These are phyloP conservation scores for Drosophila helvetica DNA, from an alignment of 2,888 invertebrate species.

Conservation along the genomic window DNA sequence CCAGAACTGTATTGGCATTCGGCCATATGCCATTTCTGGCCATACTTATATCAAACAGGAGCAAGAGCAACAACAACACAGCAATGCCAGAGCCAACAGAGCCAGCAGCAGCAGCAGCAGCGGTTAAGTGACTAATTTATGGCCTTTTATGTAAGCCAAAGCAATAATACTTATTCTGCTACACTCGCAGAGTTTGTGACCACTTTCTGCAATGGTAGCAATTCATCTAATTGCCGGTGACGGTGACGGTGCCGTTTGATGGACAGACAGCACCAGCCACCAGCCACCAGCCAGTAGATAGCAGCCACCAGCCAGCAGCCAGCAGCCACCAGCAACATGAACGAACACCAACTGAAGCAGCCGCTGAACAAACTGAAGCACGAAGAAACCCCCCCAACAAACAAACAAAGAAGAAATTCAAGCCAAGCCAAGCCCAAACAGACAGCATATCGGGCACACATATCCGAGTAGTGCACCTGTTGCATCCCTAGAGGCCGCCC, in stretches of 20 bases:
- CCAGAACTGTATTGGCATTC: conserved; percentile 55
- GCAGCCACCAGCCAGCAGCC: too few relatives aligned
- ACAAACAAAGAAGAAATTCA: background rate
- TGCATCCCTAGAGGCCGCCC: background rate
- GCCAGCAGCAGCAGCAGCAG: conserved; percentile 52
- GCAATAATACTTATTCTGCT: conserved; percentile 51
- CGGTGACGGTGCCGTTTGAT: conserved; percentile 50
- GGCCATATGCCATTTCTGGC: conserved; percentile 69
- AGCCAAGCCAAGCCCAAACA: background rate
- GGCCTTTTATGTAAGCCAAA: conserved; percentile 73
- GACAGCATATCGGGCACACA: background rate
- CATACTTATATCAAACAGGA: conserved; percentile 62
- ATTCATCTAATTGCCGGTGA: conserved; percentile 50
- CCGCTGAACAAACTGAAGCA: background rate
- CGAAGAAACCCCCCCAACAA: background rate
- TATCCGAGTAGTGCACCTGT: background rate
- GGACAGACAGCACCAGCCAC: conserved; percentile 33
- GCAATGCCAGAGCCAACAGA: conserved; percentile 21
- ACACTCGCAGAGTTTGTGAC: conserved; percentile 53
- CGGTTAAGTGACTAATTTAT: conserved; percentile 78
- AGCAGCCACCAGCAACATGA: conserved; percentile 28
- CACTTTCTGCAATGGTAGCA: conserved; percentile 49
- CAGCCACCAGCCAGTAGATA: conserved; percentile 19
- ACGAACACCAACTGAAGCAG: conserved; percentile 1
- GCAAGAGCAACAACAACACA: conserved; percentile 61